phyloP scores from a whole-genome alignment of 1,140 invertebrate species.

The Parapsyche elsis region DNA sequence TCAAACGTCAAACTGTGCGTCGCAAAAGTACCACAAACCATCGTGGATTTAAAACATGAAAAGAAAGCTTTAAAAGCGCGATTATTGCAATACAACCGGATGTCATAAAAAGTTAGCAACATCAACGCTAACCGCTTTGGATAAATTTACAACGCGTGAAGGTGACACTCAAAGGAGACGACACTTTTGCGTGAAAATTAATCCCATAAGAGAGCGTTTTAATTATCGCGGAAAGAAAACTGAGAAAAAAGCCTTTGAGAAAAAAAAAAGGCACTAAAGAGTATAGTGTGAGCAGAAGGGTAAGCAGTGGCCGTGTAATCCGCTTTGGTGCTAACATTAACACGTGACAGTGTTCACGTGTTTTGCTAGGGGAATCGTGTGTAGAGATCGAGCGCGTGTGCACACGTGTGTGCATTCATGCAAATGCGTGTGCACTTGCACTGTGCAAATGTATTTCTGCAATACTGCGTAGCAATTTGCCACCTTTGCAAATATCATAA shows the following conservation, averaged over 20 bases:
- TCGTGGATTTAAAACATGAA: too few species aligned
- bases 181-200: background rate
- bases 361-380: background rate
- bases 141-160: background rate
- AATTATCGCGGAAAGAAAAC: conserved; percentile 7
- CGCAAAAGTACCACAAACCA: too few species aligned
- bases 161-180: background rate
- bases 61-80: too few species aligned
- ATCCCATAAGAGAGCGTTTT: background rate
- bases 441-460: background rate
- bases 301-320: conserved; percentile 14
- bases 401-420: conserved; percentile 11
- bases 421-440: background rate
- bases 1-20: too few species aligned
- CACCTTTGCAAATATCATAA: too few species aligned
- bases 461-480: too few species aligned
- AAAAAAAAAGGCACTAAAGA: background rate
- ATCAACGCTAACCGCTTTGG: too few species aligned
- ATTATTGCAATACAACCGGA: too few species aligned
- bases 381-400: background rate
- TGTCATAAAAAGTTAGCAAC: too few species aligned
- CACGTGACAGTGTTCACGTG: conserved; percentile 28
- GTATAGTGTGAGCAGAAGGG: background rate
- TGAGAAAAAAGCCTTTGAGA: background rate
- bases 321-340: conserved; percentile 21